phyloP scores from a whole-genome alignment of 2,888 invertebrate species.

The Blastobasis lacticolella region DNA sequence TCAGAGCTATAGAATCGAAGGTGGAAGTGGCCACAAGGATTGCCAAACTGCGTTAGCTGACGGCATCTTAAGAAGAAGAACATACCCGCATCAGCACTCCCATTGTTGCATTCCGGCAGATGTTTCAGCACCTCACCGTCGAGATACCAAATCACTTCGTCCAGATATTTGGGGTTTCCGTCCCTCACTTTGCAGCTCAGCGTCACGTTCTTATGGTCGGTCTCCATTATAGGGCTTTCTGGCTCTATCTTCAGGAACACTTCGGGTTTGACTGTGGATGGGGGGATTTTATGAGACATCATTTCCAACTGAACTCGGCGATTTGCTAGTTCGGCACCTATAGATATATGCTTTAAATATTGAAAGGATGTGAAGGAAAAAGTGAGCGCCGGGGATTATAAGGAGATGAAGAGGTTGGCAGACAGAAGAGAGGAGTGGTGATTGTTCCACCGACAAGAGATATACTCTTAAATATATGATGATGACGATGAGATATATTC shows the following conservation, averaged over 20 bases:
- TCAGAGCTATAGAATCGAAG: no score
- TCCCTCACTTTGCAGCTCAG: slow-evolving; percentile 84
- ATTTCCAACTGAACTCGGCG: background rate
- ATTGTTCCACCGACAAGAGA: no score
- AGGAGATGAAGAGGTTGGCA: no score
- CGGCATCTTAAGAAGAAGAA: background rate
- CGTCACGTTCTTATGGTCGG: slow-evolving; percentile 85
- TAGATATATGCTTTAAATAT: no score
- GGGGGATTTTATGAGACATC: background rate
- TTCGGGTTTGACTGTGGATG: slow-evolving; percentile 80
- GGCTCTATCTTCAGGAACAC: slow-evolving; percentile 86
- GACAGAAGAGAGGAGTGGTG: no score
- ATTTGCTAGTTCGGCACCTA: background rate
- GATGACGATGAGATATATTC: no score
- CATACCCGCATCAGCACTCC: slow-evolving; percentile 55
- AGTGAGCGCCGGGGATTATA: no score
- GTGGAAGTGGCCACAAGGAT: no score
- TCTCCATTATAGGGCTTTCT: slow-evolving; percentile 83
- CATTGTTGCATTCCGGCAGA: slow-evolving; percentile 85
- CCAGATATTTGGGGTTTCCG: slow-evolving; percentile 84
- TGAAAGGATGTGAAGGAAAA: no score
- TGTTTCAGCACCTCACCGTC: slow-evolving; percentile 89
- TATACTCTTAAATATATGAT: no score
- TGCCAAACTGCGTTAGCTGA: no score
- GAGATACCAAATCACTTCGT: slow-evolving; percentile 90